Evolutionary conservation across 2,888 invertebrate genomes (phyloP).

Genomic region (Protophormia terraenovae): DNA sequence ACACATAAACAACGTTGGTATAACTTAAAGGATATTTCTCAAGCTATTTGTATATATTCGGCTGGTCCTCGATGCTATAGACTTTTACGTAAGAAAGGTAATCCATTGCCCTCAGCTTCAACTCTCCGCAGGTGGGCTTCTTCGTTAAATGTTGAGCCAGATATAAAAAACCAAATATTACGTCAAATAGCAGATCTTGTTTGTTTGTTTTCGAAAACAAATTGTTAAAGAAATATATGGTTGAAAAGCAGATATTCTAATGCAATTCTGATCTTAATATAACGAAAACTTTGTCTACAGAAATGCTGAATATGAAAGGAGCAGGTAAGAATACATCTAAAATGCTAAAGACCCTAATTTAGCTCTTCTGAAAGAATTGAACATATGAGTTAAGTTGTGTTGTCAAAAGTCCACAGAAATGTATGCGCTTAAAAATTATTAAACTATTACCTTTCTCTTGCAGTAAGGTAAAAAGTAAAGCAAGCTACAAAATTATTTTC

Average conservation of each 20-base stretch:
- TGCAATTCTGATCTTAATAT: background rate
- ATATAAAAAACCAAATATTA: background rate
- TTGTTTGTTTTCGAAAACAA: background rate
- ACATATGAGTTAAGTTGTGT: background rate
- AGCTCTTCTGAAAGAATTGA: background rate
- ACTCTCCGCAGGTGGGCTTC: slow-evolving; percentile 22
- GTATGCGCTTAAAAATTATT: background rate
- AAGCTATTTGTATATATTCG: background rate
- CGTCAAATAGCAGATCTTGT: no score
- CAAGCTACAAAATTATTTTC: background rate
- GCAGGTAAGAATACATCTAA: background rate
- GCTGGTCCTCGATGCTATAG: slow-evolving; percentile 32
- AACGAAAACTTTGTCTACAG: background rate
- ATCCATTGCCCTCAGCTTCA: slow-evolving; percentile 1
- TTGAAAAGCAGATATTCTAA: no score
- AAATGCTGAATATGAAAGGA: background rate
- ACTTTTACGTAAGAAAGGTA: background rate
- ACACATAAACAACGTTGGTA: background rate
- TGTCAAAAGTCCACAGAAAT: background rate
- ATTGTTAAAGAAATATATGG: background rate
- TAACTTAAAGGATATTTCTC: background rate
- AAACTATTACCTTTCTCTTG: no score
- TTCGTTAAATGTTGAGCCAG: background rate
- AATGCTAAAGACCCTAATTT: no score
- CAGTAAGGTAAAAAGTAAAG: background rate